phyloP scores from a whole-genome alignment of 2,113 vertebrate genomes.

The Diadophis punctatus region DNA sequence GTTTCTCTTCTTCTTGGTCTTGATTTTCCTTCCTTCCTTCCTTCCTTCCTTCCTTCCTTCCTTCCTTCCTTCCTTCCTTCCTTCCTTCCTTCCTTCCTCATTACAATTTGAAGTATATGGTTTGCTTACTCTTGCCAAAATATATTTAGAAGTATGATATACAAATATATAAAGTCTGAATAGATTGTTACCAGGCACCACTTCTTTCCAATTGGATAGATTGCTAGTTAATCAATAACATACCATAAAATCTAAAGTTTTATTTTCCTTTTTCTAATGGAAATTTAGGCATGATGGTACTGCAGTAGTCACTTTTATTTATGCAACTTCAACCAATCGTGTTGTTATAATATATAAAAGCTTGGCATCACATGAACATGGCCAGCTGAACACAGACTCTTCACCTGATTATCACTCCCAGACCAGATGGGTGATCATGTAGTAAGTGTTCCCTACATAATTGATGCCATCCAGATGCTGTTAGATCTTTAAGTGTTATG shows the following conservation, averaged over 20 bases:
- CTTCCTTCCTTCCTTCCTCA: background rate
- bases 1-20: background rate
- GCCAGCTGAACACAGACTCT: background rate
- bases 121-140: background rate
- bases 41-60: background rate
- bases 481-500: background rate
- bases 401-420: background rate
- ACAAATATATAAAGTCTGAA: background rate
- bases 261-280: background rate
- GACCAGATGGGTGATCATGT: background rate
- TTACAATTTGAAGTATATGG: background rate
- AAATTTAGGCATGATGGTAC: background rate
- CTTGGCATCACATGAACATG: background rate
- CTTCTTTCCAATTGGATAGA: background rate
- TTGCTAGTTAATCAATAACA: background rate
- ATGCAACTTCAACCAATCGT: background rate
- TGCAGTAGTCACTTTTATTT: background rate
- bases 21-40: background rate
- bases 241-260: background rate
- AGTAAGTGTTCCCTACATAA: background rate
- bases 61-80: background rate
- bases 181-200: background rate
- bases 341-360: background rate
- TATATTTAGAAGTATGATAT: background rate
- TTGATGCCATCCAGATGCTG: background rate